These are phyloP conservation scores for Brachionus paranguensis DNA, from an alignment of 1,140 invertebrate genomes.

Conservation along the genomic window DNA sequence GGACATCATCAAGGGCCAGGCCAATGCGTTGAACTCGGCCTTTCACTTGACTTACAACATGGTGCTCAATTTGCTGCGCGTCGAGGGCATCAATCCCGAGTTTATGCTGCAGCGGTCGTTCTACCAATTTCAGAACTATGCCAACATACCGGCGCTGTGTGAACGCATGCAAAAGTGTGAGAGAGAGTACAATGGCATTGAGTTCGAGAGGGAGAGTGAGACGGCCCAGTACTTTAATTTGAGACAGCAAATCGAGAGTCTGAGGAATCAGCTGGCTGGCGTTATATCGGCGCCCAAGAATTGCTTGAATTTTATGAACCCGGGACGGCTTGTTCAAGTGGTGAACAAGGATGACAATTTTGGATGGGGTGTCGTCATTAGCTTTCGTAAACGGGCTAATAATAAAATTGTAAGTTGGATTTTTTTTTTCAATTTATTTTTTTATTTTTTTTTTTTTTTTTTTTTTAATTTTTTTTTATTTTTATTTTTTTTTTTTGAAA, in stretches of 20 bases:
- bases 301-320: conserved; percentile 84
- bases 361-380: conserved; percentile 91
- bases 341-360: conserved; percentile 60
- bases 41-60: conserved; percentile 99
- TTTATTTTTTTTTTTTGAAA: no score
- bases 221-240: conserved; percentile 78
- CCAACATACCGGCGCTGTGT: conserved; percentile 78
- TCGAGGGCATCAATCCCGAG: conserved; percentile 98
- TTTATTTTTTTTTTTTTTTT: no score
- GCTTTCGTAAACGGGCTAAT: conserved; percentile 72
- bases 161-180: conserved; percentile 71
- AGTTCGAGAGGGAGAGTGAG: conserved; percentile 64
- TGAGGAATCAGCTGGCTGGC: conserved; percentile 67
- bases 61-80: conserved; percentile 87
- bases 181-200: conserved; percentile 51
- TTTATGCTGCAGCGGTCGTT: conserved; percentile 98
- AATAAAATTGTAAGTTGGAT: conserved; percentile 47
- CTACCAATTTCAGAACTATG: conserved; percentile 98
- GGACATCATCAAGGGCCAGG: conserved; percentile 76
- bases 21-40: conserved; percentile 94
- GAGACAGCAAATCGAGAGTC: conserved; percentile 69
- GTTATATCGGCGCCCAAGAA: conserved; percentile 80
- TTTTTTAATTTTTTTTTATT: no score
- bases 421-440: no score
- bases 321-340: conserved; percentile 76